Evolutionary conservation across 2,797 vertebrate genomes (phyloP).

Genomic region (Mormyrus proboscirostris): DNA sequence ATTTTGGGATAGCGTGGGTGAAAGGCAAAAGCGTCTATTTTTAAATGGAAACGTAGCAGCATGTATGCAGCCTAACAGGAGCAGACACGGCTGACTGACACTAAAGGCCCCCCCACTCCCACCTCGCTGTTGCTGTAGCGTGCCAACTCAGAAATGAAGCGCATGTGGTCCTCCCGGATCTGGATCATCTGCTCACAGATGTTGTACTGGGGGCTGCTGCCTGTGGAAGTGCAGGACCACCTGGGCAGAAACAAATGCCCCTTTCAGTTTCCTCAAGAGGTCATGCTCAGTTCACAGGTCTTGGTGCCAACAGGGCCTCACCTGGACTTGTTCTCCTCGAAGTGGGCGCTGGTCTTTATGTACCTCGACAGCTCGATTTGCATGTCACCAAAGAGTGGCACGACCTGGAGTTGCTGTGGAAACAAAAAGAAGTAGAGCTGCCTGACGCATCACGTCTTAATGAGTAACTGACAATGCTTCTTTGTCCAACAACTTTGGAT

Average conservation of each 20-base stretch:
- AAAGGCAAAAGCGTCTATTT: neutral
- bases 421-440: neutral
- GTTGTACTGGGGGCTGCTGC: conserved; percentile 97
- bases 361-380: conserved; percentile 96
- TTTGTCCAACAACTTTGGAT: neutral
- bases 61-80: neutral
- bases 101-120: conserved; percentile 19
- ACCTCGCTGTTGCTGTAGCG: conserved; percentile 98
- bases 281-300: neutral
- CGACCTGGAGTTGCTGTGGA: conserved; percentile 88
- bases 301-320: conserved; percentile 39
- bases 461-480: neutral
- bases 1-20: neutral
- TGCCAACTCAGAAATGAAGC: conserved; percentile 97
- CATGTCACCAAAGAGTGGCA: conserved; percentile 97
- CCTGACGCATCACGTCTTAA: neutral
- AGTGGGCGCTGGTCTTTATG: conserved; percentile 97
- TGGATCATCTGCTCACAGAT: conserved; percentile 99
- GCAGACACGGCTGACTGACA: neutral
- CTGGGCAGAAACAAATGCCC: conserved; percentile 48
- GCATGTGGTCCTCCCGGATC: conserved; percentile 97
- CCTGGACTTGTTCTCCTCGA: conserved; percentile 97
- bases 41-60: neutral
- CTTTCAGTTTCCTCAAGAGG: neutral
- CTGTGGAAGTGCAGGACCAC: conserved; percentile 86